These are phyloP conservation scores for Myopa testacea DNA, from an alignment of 2,888 invertebrate species.

Conservation along the genomic window DNA sequence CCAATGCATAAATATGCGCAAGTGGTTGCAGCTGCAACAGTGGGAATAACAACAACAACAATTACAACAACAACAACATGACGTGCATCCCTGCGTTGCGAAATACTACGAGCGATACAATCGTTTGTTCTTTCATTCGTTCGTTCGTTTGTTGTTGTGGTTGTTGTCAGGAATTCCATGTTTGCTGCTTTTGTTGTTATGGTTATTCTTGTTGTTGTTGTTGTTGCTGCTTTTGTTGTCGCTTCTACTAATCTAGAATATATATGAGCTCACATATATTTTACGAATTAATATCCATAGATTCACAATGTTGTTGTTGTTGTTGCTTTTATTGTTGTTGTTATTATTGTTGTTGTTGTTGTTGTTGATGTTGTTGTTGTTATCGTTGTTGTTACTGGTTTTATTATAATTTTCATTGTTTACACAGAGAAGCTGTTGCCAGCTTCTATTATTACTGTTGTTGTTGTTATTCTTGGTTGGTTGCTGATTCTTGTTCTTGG, in stretches of 20 bases:
- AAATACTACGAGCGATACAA: not conserved
- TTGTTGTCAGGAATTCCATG: not conserved
- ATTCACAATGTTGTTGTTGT: constrained; percentile 2
- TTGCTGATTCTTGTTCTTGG: not conserved
- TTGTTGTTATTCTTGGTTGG: not conserved
- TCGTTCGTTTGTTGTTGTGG: not conserved
- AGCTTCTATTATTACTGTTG: not conserved
- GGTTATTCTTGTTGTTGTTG: not conserved
- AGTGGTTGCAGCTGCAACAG: not conserved
- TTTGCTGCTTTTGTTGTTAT: not conserved
- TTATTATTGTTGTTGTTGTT: constrained; percentile 4
- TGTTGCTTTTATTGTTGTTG: constrained; percentile 8
- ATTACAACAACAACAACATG: not conserved
- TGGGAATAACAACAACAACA: not conserved
- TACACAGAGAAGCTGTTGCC: constrained; percentile 23
- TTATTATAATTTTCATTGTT: constrained; percentile 38
- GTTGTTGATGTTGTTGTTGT: constrained; percentile 21
- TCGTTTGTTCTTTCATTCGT: constrained; percentile 3
- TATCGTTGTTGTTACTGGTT: constrained; percentile 36
- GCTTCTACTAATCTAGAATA: constrained; percentile 3
- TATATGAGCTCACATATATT: not conserved
- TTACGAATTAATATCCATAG: constrained; percentile 4
- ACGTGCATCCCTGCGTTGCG: not conserved
- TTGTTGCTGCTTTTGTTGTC: not conserved
- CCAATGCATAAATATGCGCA: constrained; percentile 11